phyloP scores from a whole-genome alignment of 2,113 vertebrate genomes.

The Okapia johnstoni region DNA sequence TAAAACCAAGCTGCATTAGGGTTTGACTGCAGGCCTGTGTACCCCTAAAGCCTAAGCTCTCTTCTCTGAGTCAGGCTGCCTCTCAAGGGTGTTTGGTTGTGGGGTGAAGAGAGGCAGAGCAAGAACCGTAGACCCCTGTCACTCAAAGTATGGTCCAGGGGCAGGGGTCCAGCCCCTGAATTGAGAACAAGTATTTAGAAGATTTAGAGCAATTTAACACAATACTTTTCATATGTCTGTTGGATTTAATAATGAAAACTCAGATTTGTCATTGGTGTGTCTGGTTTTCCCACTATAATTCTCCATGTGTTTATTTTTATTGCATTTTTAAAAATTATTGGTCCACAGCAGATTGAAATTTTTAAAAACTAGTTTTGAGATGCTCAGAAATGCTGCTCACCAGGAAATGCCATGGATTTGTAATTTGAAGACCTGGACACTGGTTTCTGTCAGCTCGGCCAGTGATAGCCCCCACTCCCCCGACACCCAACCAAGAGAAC shows the following conservation, averaged over 20 bases:
- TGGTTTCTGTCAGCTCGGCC: neutral
- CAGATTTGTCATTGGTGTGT: neutral
- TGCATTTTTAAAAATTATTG: neutral
- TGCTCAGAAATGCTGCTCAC: neutral
- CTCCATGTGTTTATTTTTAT: neutral
- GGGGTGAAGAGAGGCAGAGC: neutral
- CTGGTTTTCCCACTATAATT: neutral
- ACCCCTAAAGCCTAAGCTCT: too few relatives aligned
- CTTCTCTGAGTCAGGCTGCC: neutral
- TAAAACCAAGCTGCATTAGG: neutral
- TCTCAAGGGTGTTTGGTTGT: too few relatives aligned
- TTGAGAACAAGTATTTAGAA: neutral
- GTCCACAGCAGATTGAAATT: neutral
- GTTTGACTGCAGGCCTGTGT: neutral
- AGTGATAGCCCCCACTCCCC: neutral
- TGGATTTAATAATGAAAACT: neutral
- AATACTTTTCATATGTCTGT: neutral
- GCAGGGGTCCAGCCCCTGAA: neutral
- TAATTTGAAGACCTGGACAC: neutral
- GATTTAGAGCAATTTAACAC: neutral
- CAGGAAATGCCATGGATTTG: neutral
- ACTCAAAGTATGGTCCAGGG: neutral
- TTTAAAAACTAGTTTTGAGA: neutral
- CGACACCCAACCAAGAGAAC: neutral
- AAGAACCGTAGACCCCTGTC: neutral